Conservation (phyloP, 2,113 vertebrate species). For the Calidris pugnax region DNA sequence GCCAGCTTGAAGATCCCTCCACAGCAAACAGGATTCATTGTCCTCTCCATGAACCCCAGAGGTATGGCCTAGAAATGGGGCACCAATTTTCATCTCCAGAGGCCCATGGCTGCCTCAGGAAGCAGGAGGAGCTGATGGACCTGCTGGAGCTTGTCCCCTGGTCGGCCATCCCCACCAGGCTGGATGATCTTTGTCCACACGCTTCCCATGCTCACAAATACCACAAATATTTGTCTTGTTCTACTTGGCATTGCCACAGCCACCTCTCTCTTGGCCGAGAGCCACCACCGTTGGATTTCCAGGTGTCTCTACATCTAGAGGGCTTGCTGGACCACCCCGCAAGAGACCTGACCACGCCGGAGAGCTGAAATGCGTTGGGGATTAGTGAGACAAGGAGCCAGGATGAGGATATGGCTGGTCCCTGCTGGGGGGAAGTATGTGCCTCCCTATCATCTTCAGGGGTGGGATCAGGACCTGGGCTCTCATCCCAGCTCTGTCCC, state of each 20-base stretch:
- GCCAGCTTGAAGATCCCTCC: background rate
- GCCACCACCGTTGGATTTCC: background rate
- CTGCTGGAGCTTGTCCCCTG: background rate
- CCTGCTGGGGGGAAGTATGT: fast-evolving
- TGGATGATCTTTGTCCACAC: background rate
- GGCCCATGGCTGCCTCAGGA: fast-evolving
- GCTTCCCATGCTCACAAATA: background rate
- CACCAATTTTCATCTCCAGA: background rate
- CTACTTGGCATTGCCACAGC: background rate
- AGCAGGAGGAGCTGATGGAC: background rate
- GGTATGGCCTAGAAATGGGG: fast-evolving
- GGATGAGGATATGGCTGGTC: no score
- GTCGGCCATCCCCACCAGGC: background rate
- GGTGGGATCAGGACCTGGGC: background rate
- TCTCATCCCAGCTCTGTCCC: background rate
- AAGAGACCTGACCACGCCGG: background rate
- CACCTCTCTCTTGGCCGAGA: background rate
- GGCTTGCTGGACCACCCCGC: background rate
- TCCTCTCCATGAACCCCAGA: background rate
- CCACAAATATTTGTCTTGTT: background rate
- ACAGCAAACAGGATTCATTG: background rate
- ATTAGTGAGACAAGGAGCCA: background rate
- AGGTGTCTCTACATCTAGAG: background rate
- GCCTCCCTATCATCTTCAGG: background rate
- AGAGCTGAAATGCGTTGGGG: background rate